Evolutionary conservation across 2,797 vertebrate genomes (phyloP).

Genomic region (Kryptolebias ocellatus): DNA sequence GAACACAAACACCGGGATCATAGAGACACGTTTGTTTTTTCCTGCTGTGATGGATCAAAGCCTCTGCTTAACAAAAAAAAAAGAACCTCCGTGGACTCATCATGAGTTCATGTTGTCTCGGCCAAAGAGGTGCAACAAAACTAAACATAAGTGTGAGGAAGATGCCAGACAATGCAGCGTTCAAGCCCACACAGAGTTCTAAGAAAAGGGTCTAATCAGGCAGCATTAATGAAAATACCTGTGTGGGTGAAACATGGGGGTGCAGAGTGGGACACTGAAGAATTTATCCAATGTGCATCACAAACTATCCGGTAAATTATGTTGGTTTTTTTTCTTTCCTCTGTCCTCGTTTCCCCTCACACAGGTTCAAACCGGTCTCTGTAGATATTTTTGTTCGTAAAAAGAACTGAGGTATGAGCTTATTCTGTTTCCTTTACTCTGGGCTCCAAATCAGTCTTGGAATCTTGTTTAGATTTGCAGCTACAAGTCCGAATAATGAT

Average conservation of each 20-base stretch:
- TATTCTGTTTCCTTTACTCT: too few species aligned
- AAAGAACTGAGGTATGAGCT: background rate
- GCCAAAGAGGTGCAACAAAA: background rate
- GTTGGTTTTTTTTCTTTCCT: background rate
- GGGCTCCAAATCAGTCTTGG: background rate
- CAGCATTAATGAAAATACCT: constrained; percentile 18
- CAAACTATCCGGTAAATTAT: constrained; percentile 1
- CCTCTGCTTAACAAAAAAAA: background rate
- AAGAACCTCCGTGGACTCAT: background rate
- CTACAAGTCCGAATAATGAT: background rate
- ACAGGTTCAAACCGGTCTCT: constrained; percentile 3
- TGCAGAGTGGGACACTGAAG: constrained; percentile 4
- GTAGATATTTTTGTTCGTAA: background rate
- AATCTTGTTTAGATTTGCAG: background rate
- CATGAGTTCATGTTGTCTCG: background rate
- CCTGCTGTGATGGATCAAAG: background rate
- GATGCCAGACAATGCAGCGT: constrained; percentile 15
- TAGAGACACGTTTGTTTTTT: background rate
- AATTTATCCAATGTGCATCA: constrained; percentile 13
- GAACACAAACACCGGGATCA: background rate
- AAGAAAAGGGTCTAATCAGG: constrained; percentile 23
- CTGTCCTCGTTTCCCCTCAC: too few species aligned
- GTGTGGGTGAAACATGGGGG: constrained; percentile 19
- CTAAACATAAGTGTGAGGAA: background rate
- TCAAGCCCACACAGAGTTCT: constrained; percentile 13